Base-by-base conservation (phyloP, 2,113 vertebrate species). In the Pipa parva region DNA sequence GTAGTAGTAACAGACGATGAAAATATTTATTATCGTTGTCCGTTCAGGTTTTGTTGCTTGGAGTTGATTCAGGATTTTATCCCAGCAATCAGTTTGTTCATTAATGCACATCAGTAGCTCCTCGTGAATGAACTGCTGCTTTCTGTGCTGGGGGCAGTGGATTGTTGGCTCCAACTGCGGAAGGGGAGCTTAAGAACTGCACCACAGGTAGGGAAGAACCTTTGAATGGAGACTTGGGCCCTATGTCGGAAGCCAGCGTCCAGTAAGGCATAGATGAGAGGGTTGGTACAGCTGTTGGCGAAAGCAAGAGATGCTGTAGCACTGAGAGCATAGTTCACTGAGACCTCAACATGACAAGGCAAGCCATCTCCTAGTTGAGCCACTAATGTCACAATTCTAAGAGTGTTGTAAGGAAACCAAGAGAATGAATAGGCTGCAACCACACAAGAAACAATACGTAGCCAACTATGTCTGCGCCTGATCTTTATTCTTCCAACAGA, bases 221-320 rank as follows among this genome's bases (percentile, higher is more conserved):
- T 26, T 54, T 70, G 62, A 24, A 33, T 7, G 15, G 24, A 58
- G 4, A 26, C 36, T 42, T 46, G 21, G 1, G 79, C 83, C 1
- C 75, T 77, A n/a, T 58, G 78, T 8, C 82, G 86, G 80, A 93
- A 94, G 24, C 89, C 83, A 21, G 80, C 79, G 63, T 94, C 93
- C 73, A 94, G 80, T 29, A 90, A 80, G 6, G 90, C 78, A 13
- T 93, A 95, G 76, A 95, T 82, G 66, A 84, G 74, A 2, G 93
- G 93, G 71, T 93, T 94, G 55, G 91, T 66, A n/a, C 92, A 92
- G 77, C 92, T 92, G 83, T 90, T 90, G 51, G 88, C 27, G 64
- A 95, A 95, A 13, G 91, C 93, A 77, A 95, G 71, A 75, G 89
- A 91, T 66, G 89, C 87, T 3, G 90, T 84, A 25, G 83, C 0